These are phyloP conservation scores for Stenodera caucasica DNA, from an alignment of 2,888 invertebrate genomes.

Conservation along the genomic window DNA sequence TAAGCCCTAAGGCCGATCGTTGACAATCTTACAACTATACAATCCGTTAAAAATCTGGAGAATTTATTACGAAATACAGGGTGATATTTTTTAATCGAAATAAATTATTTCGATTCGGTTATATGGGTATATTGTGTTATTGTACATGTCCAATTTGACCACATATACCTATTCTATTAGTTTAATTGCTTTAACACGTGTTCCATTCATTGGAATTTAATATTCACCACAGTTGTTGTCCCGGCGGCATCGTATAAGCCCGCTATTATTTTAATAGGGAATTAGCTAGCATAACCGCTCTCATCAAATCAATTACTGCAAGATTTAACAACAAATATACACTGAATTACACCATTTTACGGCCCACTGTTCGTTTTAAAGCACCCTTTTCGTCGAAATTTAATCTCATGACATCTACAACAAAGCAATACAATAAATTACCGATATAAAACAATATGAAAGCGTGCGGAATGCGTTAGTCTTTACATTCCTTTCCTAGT, in stretches of 20 bases:
- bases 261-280: conserved; percentile 45
- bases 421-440: conserved; percentile 56
- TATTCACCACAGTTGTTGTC: conserved; percentile 46
- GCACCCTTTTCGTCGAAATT: conserved; percentile 47
- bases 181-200: conserved; percentile 53
- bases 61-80: too few species aligned
- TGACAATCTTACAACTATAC: conserved; percentile 3
- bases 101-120: too few species aligned
- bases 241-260: conserved; percentile 19
- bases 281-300: conserved; percentile 44
- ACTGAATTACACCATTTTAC: conserved; percentile 44
- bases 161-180: conserved; percentile 48
- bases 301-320: conserved; percentile 48
- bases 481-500: conserved; percentile 52
- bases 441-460: conserved; percentile 56
- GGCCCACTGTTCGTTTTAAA: conserved; percentile 36
- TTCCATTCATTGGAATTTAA: conserved; percentile 47
- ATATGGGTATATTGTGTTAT: too few species aligned
- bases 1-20: conserved; percentile 25
- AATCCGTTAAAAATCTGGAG: neutral
- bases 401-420: conserved; percentile 53
- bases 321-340: conserved; percentile 50
- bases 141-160: conserved; percentile 36
- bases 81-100: too few species aligned
- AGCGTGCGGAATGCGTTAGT: conserved; percentile 52